phyloP scores from a whole-genome alignment of 2,888 invertebrate genomes.

The Lampropteryx suffumata region DNA sequence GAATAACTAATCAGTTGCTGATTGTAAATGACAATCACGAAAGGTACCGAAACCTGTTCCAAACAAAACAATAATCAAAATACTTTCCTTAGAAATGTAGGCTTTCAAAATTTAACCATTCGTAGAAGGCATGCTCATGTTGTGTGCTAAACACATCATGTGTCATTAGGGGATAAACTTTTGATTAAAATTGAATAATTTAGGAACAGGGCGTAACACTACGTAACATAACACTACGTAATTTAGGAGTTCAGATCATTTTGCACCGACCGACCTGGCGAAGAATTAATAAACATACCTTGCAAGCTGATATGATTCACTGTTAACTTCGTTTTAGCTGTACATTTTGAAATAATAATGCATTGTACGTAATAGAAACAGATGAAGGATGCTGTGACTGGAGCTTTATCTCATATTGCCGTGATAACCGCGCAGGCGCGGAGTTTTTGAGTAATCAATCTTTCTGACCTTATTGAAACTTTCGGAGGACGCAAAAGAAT shows the following conservation, averaged over 20 bases:
- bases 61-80: too few relatives aligned
- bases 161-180: conserved; percentile 45
- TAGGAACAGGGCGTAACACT: conserved; percentile 46
- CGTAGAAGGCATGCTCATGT: too few relatives aligned
- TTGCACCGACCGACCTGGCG: background rate
- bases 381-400: conserved; percentile 64
- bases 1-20: too few relatives aligned
- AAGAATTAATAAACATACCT: conserved; percentile 13
- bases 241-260: conserved; percentile 5
- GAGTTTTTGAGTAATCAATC: conserved; percentile 29
- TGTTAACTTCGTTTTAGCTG: conserved; percentile 9
- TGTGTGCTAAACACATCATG: conserved; percentile 7
- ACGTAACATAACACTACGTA: conserved; percentile 12
- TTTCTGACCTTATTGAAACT: conserved; percentile 2
- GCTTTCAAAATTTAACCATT: too few relatives aligned
- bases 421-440: conserved; percentile 66
- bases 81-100: too few relatives aligned
- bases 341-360: conserved; percentile 16
- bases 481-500: background rate
- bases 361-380: conserved; percentile 46
- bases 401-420: conserved; percentile 55
- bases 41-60: background rate
- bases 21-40: too few relatives aligned
- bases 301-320: background rate
- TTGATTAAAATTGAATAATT: conserved; percentile 52